Base-by-base conservation (phyloP, 2,888 invertebrate genomes). In the Gandaritis pyraliata region DNA sequence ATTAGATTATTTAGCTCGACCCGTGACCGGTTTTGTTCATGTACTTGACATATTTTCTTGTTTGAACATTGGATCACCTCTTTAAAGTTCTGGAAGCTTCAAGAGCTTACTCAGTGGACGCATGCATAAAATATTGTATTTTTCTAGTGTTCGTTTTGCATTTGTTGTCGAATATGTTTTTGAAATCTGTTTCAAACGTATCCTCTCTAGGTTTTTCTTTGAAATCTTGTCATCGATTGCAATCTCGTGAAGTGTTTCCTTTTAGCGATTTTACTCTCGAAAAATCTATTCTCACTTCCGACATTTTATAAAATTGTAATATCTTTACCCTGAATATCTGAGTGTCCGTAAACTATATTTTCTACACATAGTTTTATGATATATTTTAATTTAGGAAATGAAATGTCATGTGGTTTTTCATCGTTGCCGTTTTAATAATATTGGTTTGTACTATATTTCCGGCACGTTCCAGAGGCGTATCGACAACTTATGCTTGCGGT, bases 401-500 rank as follows among this genome's bases (percentile, higher is more conserved):
- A 30, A 30, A 15, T 49, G 16, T n/a, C 16, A 33, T 11, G 54
- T 41, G 29, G 39, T 7, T 56, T 43, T 49, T 43, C 49, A 36
- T 16, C 39, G 48, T n/a, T 41, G 41, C 38, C 52, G 46, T 41
- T 51, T 41, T 47, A 58, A 48, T 54, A 52, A 33, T 53, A 54
- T 50, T 54, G 53, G 56, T 18, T 16, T 54, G 51, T 29, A 49
- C 54, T 55, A 43, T 55, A 65, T 65, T 65, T 58, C 61, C 54
- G 65, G 56, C 65, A 65, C 61, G 65, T 65, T 51, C 12, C 54
- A 45, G 52, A 45, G 47, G 61, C 60, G 61, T 55, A 47, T 61
- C 41, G 50, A 58, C 58, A 65, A 65, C 65, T 65, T 65, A 50
- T 51, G 64, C 64, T 64, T 61, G 64, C 54, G 64, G 61, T 64